Evolutionary conservation across 2,888 invertebrate species (phyloP).

Genomic region (Pollenia griseotomentosa): DNA sequence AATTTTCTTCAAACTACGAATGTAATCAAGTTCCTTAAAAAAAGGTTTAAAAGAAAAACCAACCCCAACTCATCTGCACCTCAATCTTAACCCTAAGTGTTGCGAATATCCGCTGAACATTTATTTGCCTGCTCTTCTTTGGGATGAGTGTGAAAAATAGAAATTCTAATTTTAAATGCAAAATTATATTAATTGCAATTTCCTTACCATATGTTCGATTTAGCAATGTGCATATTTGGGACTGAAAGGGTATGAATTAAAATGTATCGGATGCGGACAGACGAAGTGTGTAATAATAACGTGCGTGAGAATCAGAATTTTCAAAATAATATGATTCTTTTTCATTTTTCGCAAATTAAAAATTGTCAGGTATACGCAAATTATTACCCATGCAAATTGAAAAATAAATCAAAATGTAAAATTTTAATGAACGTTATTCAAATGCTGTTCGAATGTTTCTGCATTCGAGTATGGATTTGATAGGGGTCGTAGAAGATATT

Average conservation of each 20-base stretch:
- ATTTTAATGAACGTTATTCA: constrained; percentile 60
- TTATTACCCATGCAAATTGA: constrained; percentile 75
- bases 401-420: constrained; percentile 42
- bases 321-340: constrained; percentile 45
- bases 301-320: constrained; percentile 45
- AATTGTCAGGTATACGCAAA: constrained; percentile 74
- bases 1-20: constrained; percentile 40
- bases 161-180: constrained; percentile 50
- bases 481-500: constrained; percentile 54
- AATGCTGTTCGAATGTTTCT: neutral
- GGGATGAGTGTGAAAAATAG: constrained; percentile 61
- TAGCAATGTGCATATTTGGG: constrained; percentile 11
- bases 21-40: constrained; percentile 19
- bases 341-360: constrained; percentile 12
- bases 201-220: constrained; percentile 43
- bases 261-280: constrained; percentile 4
- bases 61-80: constrained; percentile 53
- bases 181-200: constrained; percentile 65
- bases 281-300: neutral
- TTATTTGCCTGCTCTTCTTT: constrained; percentile 29
- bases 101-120: constrained; percentile 59
- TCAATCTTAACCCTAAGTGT: constrained; percentile 34
- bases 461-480: constrained; percentile 9
- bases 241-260: constrained; percentile 10
- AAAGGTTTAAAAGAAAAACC: constrained; percentile 57